These are phyloP conservation scores for Parnassius smintheus DNA, from an alignment of 2,888 invertebrate species.

Conservation along the genomic window DNA sequence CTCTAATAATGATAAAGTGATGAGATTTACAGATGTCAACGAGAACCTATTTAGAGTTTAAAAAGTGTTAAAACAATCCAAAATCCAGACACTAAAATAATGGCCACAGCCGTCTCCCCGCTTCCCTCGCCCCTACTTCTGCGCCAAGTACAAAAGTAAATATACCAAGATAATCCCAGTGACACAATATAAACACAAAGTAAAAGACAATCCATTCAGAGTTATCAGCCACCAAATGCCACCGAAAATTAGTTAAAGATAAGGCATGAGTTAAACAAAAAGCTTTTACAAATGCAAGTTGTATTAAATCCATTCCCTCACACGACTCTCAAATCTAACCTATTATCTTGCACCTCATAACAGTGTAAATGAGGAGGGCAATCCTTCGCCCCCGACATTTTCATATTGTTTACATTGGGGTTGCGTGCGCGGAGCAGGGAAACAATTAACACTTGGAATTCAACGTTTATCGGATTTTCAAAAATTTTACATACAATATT, in stretches of 20 bases:
- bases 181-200: slow-evolving; percentile 15
- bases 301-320: slow-evolving; percentile 27
- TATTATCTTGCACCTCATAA: slow-evolving; percentile 40
- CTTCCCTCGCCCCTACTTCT: too few species aligned
- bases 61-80: too few species aligned
- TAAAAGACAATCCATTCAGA: slow-evolving; percentile 20
- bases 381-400: slow-evolving; percentile 38
- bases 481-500: too few species aligned
- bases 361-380: slow-evolving; percentile 37
- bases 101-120: too few species aligned
- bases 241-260: slow-evolving; percentile 25
- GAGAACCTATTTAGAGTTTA: too few species aligned
- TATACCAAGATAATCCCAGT: slow-evolving; percentile 12
- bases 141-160: too few species aligned
- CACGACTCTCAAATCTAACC: slow-evolving; percentile 31
- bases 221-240: slow-evolving; percentile 13
- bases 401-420: slow-evolving; percentile 24
- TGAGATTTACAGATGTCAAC: too few species aligned
- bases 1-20: too few species aligned
- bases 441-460: slow-evolving; percentile 40
- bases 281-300: slow-evolving; percentile 13
- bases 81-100: too few species aligned
- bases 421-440: slow-evolving; percentile 29
- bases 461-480: slow-evolving; percentile 1
- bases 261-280: slow-evolving; percentile 15